These are phyloP conservation scores for Syrphus vitripennis DNA, from an alignment of 2,888 invertebrate genomes.

Conservation along the genomic window DNA sequence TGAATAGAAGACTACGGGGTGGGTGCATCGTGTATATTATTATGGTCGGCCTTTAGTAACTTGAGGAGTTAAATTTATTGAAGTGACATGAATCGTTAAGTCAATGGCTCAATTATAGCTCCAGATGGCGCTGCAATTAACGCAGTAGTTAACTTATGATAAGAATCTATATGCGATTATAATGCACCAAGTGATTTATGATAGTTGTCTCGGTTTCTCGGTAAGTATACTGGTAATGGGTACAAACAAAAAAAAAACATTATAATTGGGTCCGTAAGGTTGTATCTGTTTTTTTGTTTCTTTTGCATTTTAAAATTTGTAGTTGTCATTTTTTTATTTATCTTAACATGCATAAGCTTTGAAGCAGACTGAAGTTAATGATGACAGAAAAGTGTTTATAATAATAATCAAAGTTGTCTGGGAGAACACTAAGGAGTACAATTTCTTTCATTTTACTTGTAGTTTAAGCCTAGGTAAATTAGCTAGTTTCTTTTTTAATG, in stretches of 20 bases:
- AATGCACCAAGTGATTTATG: conserved; percentile 33
- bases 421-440: neutral
- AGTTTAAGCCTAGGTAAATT: neutral
- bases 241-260: neutral
- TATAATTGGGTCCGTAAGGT: neutral
- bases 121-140: conserved; percentile 36
- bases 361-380: neutral
- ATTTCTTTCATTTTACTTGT: neutral
- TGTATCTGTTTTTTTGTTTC: neutral
- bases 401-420: neutral
- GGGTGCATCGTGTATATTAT: no score
- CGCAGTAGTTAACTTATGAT: conserved; percentile 19
- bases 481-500: neutral
- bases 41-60: neutral
- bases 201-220: conserved; percentile 6
- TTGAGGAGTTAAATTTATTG: conserved; percentile 4
- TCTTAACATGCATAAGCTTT: neutral
- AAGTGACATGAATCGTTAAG: conserved; percentile 38
- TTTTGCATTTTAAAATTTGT: neutral
- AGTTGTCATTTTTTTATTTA: conserved; percentile 6
- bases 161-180: conserved; percentile 12
- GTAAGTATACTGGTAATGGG: neutral
- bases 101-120: conserved; percentile 48
- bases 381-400: neutral
- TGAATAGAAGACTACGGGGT: neutral